phyloP scores from a whole-genome alignment of 1,140 invertebrate species.

The Drosophila bocki region DNA sequence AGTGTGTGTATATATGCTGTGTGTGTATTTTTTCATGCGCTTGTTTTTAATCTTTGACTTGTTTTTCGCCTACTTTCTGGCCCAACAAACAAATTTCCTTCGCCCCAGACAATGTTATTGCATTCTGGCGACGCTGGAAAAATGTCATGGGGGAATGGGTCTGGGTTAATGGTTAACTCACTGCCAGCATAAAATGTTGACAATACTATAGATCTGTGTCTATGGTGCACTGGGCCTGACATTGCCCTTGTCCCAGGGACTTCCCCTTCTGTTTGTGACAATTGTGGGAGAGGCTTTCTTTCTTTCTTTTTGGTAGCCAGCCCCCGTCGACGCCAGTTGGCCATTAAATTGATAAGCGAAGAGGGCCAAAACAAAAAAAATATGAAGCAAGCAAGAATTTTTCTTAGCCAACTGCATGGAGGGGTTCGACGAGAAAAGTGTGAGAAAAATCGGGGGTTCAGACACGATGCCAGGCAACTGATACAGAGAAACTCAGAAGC shows the following conservation, averaged over 20 bases:
- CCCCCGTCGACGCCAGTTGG: constrained; percentile 68
- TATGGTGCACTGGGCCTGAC: constrained; percentile 62
- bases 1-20: constrained; percentile 10
- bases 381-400: constrained; percentile 22
- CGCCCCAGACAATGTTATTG: constrained; percentile 76
- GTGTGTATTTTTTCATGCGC: constrained; percentile 48
- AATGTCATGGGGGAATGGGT: constrained; percentile 19
- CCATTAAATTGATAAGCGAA: constrained; percentile 81
- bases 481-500: constrained; percentile 30
- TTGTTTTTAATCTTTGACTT: constrained; percentile 83
- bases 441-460: neutral
- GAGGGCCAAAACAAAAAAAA: constrained; percentile 39
- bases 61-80: constrained; percentile 63
- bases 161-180: constrained; percentile 67
- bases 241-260: constrained; percentile 35
- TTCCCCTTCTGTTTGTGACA: constrained; percentile 72
- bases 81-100: constrained; percentile 48
- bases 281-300: constrained; percentile 43
- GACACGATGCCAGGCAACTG: constrained; percentile 56
- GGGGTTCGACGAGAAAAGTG: constrained; percentile 10
- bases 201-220: constrained; percentile 31
- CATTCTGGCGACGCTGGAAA: constrained; percentile 70
- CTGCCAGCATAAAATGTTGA: constrained; percentile 9
- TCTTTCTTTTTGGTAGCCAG: constrained; percentile 12
- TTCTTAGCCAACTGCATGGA: constrained; percentile 58